phyloP scores from a whole-genome alignment of 2,113 vertebrate species.

The Penelope pileata region DNA sequence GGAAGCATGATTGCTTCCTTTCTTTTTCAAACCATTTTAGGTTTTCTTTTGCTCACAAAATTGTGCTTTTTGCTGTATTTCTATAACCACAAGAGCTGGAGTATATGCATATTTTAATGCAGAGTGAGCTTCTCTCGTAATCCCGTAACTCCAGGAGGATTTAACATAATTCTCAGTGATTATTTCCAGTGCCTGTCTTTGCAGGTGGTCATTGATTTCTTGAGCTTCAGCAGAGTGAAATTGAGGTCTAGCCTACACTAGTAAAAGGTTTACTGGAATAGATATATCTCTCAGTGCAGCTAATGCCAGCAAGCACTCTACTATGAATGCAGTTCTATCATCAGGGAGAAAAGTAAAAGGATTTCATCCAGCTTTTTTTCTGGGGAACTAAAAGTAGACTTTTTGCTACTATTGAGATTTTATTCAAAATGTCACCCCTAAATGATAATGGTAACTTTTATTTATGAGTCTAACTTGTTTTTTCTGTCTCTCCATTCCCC shows the following conservation, averaged over 20 bases:
- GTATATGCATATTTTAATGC: conserved; percentile 45
- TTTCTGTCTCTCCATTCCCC: neutral
- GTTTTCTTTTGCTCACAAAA: neutral
- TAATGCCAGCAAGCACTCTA: conserved; percentile 31
- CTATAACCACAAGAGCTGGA: neutral
- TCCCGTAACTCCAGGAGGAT: conserved; percentile 61
- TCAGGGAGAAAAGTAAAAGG: conserved; percentile 2
- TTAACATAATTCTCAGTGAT: conserved; percentile 67
- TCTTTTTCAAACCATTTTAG: neutral
- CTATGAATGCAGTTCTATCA: conserved; percentile 28
- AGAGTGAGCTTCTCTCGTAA: conserved; percentile 36
- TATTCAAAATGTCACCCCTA: conserved; percentile 37
- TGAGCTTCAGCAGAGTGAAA: conserved; percentile 59
- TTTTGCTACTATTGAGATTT: neutral
- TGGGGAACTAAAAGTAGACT: neutral
- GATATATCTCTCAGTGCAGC: conserved; percentile 48
- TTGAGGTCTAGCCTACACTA: conserved; percentile 59
- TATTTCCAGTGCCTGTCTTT: conserved; percentile 64
- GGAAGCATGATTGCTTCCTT: neutral
- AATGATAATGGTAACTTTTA: neutral
- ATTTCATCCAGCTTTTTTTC: neutral
- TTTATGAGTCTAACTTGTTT: conserved; percentile 19
- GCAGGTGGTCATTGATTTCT: conserved; percentile 69
- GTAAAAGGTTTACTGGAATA: conserved; percentile 69
- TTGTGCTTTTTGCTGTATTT: neutral